Conservation (phyloP, 2,888 invertebrate species). For the Thecocarcelia acutangulata region DNA sequence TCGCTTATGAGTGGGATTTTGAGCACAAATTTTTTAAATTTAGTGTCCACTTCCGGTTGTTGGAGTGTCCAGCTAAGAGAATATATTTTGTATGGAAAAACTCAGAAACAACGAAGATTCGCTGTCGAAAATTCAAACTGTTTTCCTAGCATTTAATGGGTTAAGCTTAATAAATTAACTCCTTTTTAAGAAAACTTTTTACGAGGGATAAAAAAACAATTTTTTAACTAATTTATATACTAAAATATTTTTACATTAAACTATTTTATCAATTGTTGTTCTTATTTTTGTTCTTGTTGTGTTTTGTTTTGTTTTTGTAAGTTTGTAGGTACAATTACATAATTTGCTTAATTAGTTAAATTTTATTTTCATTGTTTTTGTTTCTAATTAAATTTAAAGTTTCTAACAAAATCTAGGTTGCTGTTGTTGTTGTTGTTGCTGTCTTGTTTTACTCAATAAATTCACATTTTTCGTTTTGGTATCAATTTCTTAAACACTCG, state of each 20-base stretch:
- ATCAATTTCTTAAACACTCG: background rate
- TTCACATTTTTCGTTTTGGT: conserved; percentile 42
- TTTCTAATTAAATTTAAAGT: conserved; percentile 33
- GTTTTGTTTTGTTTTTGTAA: too few relatives aligned
- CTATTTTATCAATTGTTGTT: conserved; percentile 43
- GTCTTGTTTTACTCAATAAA: conserved; percentile 60
- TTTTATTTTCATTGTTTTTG: conserved; percentile 28
- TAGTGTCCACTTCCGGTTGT: too few relatives aligned
- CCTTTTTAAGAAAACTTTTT: background rate
- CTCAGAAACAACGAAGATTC: too few relatives aligned
- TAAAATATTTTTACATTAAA: conserved; percentile 56
- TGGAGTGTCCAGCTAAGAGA: too few relatives aligned
- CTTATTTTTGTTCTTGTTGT: conserved; percentile 35
- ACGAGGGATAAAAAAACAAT: conserved; percentile 14
- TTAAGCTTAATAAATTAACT: conserved; percentile 42
- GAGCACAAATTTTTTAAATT: too few relatives aligned
- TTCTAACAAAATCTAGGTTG: conserved; percentile 60
- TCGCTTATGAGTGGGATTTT: too few relatives aligned
- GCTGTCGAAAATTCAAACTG: too few relatives aligned
- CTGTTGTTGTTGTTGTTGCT: conserved; percentile 37
- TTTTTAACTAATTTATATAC: conserved; percentile 50
- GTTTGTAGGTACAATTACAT: conserved; percentile 69
- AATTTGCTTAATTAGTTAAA: conserved; percentile 49
- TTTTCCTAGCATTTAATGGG: conserved; percentile 17
- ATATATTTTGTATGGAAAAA: too few relatives aligned